Evolutionary conservation across 2,888 invertebrate genomes (phyloP).

Genomic region (Lasioglossum villosulum): DNA sequence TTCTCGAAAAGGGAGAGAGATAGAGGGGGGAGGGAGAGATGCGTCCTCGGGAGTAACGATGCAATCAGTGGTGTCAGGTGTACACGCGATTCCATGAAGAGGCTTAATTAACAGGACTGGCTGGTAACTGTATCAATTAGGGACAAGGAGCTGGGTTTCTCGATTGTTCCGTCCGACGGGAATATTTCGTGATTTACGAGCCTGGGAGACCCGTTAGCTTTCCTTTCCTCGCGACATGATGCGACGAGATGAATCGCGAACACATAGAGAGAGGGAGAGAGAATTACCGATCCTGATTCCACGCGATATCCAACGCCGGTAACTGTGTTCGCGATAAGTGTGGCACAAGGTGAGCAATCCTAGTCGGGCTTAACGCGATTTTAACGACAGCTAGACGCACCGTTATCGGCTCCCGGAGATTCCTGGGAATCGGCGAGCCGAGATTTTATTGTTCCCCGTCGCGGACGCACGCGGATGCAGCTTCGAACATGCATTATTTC

Average conservation of each 20-base stretch:
- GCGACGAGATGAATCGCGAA: slow-evolving; percentile 17
- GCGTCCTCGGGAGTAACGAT: slow-evolving; percentile 18
- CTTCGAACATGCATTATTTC: not conserved
- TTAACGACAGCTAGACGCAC: slow-evolving; percentile 63
- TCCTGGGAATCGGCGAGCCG: slow-evolving; percentile 49
- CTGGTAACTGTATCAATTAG: slow-evolving; percentile 60
- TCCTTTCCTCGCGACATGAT: slow-evolving; percentile 35
- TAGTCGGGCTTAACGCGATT: slow-evolving; percentile 60
- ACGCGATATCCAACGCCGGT: slow-evolving; percentile 24
- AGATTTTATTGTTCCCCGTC: slow-evolving; percentile 48
- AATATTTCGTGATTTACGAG: slow-evolving; percentile 59
- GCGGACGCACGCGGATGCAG: slow-evolving; percentile 12
- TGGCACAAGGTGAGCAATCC: slow-evolving; percentile 65
- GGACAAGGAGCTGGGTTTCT: not conserved
- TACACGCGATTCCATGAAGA: slow-evolving; percentile 35
- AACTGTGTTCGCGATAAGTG: slow-evolving; percentile 64
- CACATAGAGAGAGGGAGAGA: slow-evolving; percentile 6
- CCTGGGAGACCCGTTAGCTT: slow-evolving; percentile 57
- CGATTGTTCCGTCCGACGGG: slow-evolving; percentile 49
- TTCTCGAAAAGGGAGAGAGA: not conserved
- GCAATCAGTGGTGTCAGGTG: slow-evolving; percentile 35
- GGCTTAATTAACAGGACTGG: slow-evolving; percentile 47
- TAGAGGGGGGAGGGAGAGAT: not conserved
- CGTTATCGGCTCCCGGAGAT: slow-evolving; percentile 54
- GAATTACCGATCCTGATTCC: slow-evolving; percentile 64